Base-by-base conservation (phyloP, 2,113 vertebrate species). In the Ptilorrhoa leucosticta region DNA sequence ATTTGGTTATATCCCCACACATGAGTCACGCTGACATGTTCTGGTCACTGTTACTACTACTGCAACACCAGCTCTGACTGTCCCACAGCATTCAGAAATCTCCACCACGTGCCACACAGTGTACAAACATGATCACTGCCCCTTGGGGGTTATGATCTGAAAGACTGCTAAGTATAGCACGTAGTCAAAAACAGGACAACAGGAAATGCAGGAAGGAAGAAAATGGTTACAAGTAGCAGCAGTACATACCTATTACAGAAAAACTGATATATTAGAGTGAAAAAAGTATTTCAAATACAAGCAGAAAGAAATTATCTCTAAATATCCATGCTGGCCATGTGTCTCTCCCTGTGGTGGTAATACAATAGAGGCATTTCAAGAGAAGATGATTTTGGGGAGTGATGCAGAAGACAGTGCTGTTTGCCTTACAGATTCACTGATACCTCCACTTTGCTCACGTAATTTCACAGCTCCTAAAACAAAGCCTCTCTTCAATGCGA, bases 1-100 rank as follows among this genome's bases (percentile, higher is more conserved):
- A n/a, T 35, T 63, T 76, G 16, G 26, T 68, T 33, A 39, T 4
- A 37, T 6, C 68, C 15, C 48, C 39, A n/a, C 0, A 0, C 1
- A 1, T 21, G 61, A 56, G 19, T 31, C 57, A 66, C 0, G 2
- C 1, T 58, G 24, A 26, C 11, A 4, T 0, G 33, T 47, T 83
- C 39, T 71, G 61, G 44, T 50, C 53, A 33, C 37, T 30, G n/a
- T 51, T 54, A 10, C 61, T 63, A 27, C 56, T 33, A 13, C 44
- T 83, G 20, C 39, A 75, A 22, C 70, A 79, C 15, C 37, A 45
- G 11, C 15, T 40, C 57, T 48, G 61, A 28, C 51, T 39, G 30
- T 33, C 35, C 39, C 35, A 31, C 0, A 13, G 51, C 12, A 5
- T 35, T 77, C 50, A 80, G 42, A 54, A 68, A 39, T n/a, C 33